Evolutionary conservation across 2,888 invertebrate genomes (phyloP), one percentile per base, ranked within the genome.

Genomic region (Megamerina dolium): DNA sequence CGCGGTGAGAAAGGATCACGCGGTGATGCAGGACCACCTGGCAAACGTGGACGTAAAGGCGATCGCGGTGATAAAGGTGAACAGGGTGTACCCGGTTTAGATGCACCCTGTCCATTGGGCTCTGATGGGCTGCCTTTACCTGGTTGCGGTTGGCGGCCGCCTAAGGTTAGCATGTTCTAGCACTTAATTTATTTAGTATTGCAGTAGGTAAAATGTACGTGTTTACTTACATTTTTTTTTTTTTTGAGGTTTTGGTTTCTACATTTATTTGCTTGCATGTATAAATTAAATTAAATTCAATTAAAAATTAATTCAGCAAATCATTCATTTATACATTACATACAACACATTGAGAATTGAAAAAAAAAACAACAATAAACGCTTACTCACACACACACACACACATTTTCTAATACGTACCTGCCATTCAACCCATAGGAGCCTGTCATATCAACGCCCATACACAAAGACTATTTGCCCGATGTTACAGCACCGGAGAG

Each of bases 51-150:
- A 41, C 80, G 87, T 57, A 90, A 89, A 74, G 95, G 95, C 23
- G 88, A 91, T 72, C 85, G 85, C 63, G 95, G 95, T 30, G 86
- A 87, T 63, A 90, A 90, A 74, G 95, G 95, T 44, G 93, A 93
- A 63, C 90, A 91, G 77, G 96, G 96, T 56, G 93, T 94, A 55
- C 96, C 95, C 26, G 96, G 96, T 27, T 76, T 97, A 60, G 96
- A 97, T 75, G 97, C 97, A 33, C 96, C 96, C n/a, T 97, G 97
- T 76, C 97, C 97, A 53, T 77, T 95, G 45, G 97, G 94, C 44
- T 83, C 87, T 38, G 95, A 97, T 73, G 97, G 97, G 49, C 78
- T 96, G 63, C 96, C 96, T 50, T 75, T 97, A 61, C 91, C 94
- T 41, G 95, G 94, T 60, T 97, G 96, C 73, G 93, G 92, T 59